phyloP scores from a whole-genome alignment of 2,888 invertebrate genomes.

The Parelbella ahira region DNA sequence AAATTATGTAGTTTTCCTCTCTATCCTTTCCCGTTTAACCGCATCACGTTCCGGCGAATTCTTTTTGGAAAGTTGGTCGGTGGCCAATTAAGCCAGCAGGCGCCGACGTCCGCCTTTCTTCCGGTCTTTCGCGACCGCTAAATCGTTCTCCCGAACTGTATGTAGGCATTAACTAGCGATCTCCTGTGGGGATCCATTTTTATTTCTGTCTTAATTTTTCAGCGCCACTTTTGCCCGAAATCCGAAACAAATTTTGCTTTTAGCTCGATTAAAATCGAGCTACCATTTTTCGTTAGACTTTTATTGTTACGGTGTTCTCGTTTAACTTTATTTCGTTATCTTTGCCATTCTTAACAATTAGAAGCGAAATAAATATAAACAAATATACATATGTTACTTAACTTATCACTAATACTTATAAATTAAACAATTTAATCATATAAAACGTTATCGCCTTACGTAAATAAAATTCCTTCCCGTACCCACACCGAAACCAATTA shows the following conservation, averaged over 20 bases:
- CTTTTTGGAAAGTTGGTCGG: conserved; percentile 62
- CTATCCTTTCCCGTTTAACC: conserved; percentile 47
- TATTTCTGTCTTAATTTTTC: conserved; percentile 22
- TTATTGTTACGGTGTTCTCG: too few species aligned
- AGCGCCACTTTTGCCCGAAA: conserved; percentile 10
- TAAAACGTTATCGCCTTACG: neutral
- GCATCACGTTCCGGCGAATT: conserved; percentile 50
- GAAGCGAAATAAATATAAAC: too few species aligned
- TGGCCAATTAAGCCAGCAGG: conserved; percentile 65
- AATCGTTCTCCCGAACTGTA: conserved; percentile 46
- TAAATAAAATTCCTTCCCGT: too few species aligned
- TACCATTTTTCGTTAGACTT: conserved; percentile 1
- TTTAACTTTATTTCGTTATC: too few species aligned
- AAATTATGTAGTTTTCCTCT: conserved; percentile 43
- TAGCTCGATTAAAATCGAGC: conserved; percentile 17
- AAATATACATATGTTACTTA: neutral
- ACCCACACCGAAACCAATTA: conserved; percentile 4
- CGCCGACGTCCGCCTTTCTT: conserved; percentile 50
- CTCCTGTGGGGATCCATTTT: conserved; percentile 23
- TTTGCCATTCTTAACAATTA: too few species aligned
- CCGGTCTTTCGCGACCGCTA: conserved; percentile 45
- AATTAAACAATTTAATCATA: neutral
- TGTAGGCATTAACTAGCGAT: conserved; percentile 32
- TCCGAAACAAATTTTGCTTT: conserved; percentile 19
- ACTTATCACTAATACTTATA: neutral